phyloP scores from a whole-genome alignment of 1,140 invertebrate genomes.

The Temnothorax longispinosus region DNA sequence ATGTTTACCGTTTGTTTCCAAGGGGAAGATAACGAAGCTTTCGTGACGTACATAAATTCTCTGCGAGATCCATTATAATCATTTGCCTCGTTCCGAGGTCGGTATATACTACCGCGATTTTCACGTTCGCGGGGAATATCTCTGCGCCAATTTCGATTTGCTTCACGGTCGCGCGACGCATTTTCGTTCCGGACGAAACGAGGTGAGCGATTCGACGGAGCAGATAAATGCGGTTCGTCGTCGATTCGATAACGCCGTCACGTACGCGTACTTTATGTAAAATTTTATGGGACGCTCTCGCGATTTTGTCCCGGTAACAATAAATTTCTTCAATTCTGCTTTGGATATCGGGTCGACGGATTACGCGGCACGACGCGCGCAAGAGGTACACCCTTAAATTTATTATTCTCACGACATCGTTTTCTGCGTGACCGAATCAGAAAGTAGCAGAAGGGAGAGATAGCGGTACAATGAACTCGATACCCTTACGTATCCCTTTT shows the following conservation, averaged over 20 bases:
- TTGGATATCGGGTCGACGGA: slow-evolving; percentile 17
- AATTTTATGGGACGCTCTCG: slow-evolving; percentile 26
- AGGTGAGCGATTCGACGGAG: slow-evolving; percentile 26
- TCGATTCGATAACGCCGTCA: slow-evolving; percentile 45
- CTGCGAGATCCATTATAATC: slow-evolving; percentile 28
- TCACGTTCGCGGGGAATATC: slow-evolving; percentile 26
- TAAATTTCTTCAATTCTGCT: slow-evolving; percentile 46
- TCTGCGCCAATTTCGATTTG: slow-evolving; percentile 27
- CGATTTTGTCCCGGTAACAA: slow-evolving; percentile 41
- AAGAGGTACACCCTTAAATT: neutral
- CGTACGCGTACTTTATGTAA: slow-evolving; percentile 52
- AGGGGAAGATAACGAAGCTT: slow-evolving; percentile 15
- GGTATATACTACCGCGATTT: slow-evolving; percentile 1
- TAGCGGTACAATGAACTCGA: slow-evolving; percentile 36
- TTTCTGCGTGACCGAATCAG: slow-evolving; percentile 36
- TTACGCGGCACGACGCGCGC: neutral
- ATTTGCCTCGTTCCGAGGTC: slow-evolving; percentile 29
- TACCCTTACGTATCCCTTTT: slow-evolving; percentile 17
- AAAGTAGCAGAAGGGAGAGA: slow-evolving; percentile 35
- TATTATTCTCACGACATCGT: slow-evolving; percentile 37
- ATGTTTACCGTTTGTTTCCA: slow-evolving; percentile 39
- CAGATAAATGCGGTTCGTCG: slow-evolving; percentile 45
- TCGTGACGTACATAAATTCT: slow-evolving; percentile 36
- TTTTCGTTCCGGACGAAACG: slow-evolving; percentile 22
- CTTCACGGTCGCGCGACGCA: slow-evolving; percentile 15